Conservation (phyloP, 1,140 invertebrate genomes). For the Microplitis demolitor region DNA sequence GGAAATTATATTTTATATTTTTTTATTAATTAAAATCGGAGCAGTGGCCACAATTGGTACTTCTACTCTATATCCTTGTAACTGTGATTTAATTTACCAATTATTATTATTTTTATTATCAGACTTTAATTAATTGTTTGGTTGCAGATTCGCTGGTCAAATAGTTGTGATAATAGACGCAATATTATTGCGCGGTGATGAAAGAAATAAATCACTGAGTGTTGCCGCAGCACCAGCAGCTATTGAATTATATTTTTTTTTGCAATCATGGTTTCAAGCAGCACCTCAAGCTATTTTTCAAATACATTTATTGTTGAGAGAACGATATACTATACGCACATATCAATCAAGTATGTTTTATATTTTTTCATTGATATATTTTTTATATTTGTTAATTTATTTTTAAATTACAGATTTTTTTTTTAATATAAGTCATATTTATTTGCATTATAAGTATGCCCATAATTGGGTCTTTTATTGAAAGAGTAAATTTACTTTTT, state of each 20-base stretch:
- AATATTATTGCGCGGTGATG: conserved; percentile 65
- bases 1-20: no score
- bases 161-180: conserved; percentile 76
- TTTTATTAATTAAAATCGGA: no score
- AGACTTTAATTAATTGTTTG: background rate
- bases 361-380: background rate
- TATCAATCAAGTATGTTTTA: conserved; percentile 47
- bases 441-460: no score
- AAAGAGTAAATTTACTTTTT: no score
- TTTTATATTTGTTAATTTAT: background rate
- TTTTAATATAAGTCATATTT: no score
- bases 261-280: conserved; percentile 77
- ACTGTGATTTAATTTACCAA: no score
- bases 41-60: no score
- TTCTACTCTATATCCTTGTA: no score
- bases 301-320: conserved; percentile 63
- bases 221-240: conserved; percentile 65
- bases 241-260: conserved; percentile 73
- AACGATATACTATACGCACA: conserved; percentile 40
- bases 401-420: background rate
- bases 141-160: conserved; percentile 66
- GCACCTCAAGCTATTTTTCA: conserved; percentile 73
- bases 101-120: no score
- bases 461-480: no score
- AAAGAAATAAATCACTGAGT: conserved; percentile 65